A percentile compares a stretch with the other conserved stretches of the same genome.
Evolutionary conservation across 2,113 vertebrate species (phyloP).

Genomic region (Pyxicephalus adspersus): DNA sequence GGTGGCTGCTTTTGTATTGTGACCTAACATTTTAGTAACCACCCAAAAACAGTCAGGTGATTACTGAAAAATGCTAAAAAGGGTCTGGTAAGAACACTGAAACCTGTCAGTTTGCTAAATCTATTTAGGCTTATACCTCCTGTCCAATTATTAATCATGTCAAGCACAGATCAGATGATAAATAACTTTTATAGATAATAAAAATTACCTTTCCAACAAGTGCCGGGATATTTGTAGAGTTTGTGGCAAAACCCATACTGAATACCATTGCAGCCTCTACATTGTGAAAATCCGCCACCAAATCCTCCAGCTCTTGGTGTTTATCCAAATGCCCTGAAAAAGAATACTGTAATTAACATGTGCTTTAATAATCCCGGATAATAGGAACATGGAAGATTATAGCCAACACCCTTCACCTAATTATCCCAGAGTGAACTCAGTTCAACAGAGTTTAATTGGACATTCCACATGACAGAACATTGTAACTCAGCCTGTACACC

Average conservation of each 20-base stretch:
- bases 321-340: conserved; percentile 83
- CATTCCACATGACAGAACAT: too few species aligned
- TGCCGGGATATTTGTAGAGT: conserved; percentile 92
- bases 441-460: too few species aligned
- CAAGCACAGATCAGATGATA: background rate
- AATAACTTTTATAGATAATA: too few species aligned
- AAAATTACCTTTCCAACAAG: conserved; percentile 86
- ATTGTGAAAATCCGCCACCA: conserved; percentile 83
- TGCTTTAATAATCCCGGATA: background rate
- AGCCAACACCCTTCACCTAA: background rate
- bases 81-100: too few species aligned
- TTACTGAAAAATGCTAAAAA: too few species aligned
- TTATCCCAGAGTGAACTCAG: background rate
- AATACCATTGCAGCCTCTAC: conserved; percentile 86
- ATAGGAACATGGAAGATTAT: background rate
- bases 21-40: too few species aligned
- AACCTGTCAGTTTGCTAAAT: too few species aligned
- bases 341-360: background rate
- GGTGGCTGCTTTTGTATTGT: too few species aligned
- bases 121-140: too few species aligned
- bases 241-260: conserved; percentile 95
- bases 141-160: background rate
- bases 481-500: too few species aligned
- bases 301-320: conserved; percentile 83
- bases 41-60: too few species aligned